Base-by-base conservation (phyloP, 2,113 vertebrate species). In the Circaetus cinerascens region DNA sequence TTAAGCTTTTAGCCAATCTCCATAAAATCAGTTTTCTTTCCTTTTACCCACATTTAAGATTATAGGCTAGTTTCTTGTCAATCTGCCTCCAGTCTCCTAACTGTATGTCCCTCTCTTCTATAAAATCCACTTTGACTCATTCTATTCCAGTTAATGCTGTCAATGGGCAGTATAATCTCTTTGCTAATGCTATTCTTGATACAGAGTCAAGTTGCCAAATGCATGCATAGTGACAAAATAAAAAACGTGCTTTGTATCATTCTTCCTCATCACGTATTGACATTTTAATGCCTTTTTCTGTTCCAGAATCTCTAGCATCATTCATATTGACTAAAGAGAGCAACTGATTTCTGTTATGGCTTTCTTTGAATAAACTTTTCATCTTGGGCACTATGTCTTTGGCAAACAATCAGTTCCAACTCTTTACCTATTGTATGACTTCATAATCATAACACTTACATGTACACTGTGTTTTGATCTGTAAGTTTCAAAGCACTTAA, bases 161-260 rank as follows among this genome's bases (percentile, higher is more conserved):
- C 72, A 59, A 5, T 15, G 30, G 36, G 29, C 7, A 73, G 69
- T 18, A 73, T 34, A 43, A 63, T 45, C 18, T 79, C 66, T 68
- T 80, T 50, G 11, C 34, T 59, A 89, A 32, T 41, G 5, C 27
- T 74, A 6, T 29, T 57, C 32, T 64, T 60, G 36, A 86, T n/a
- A 64, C 8, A 81, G 14, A 43, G 23, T 20, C 8, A 43, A 86
- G 43, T 32, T 40, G 21, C 20, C 8, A 32, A 46, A 59, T 25
- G 32, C 17, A 41, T 7, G 11, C 0, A 0, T 38, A 63, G n/a
- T 8, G 15, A 68, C 27, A 73, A 40, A 78, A 62, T 2, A 9
- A 23, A 55, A 78, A 68, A 11, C 0, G 0, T 19, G 29, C 10
- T 69, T 72, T 62, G n/a, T 36, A 27, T 50, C 66, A 32, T 82